These are phyloP conservation scores for Passer domesticus DNA, from an alignment of 2,113 vertebrate species.

Conservation along the genomic window DNA sequence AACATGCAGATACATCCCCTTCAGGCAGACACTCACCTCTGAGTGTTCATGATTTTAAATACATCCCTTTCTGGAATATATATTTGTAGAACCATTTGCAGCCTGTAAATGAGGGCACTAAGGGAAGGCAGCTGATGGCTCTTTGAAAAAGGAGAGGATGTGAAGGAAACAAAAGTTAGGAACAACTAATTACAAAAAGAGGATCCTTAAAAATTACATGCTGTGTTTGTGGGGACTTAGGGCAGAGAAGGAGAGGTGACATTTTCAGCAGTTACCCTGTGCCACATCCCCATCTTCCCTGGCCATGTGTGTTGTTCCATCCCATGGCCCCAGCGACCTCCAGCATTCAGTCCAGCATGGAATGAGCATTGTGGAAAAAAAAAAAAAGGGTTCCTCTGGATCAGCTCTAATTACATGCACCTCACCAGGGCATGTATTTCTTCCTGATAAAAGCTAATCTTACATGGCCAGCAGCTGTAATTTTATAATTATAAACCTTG, in stretches of 20 bases:
- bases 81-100: background rate
- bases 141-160: background rate
- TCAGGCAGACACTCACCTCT: background rate
- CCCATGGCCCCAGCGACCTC: rapidly evolving
- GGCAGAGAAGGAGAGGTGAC: background rate
- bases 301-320: background rate
- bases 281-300: background rate
- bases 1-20: background rate
- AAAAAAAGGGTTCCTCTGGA: background rate
- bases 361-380: background rate
- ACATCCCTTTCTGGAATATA: background rate
- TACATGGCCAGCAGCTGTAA: background rate
- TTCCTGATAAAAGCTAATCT: background rate
- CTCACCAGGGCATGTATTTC: background rate
- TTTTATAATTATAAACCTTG: background rate
- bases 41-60: background rate
- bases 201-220: background rate
- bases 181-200: background rate
- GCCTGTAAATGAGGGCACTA: background rate
- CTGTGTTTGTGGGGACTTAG: background rate
- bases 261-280: background rate
- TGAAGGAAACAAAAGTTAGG: background rate
- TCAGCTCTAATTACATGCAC: background rate
- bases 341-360: rapidly evolving
- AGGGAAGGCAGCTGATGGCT: background rate